These are phyloP conservation scores for Mesaphorura yosii DNA, from an alignment of 1,140 invertebrate genomes.

Conservation along the genomic window DNA sequence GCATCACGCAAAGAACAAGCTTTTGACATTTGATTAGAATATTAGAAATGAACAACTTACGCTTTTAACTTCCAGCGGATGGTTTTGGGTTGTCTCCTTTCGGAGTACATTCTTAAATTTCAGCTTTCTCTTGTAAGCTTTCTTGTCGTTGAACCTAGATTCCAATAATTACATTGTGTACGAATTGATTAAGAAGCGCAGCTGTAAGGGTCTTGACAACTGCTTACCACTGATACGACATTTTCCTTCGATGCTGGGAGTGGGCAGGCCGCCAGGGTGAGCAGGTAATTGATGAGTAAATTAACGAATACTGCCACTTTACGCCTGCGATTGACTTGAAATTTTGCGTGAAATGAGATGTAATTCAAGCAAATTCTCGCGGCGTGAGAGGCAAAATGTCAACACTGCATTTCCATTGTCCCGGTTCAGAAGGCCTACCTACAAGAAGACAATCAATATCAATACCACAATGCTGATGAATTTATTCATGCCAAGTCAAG, in stretches of 20 bases:
- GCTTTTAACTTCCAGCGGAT: conserved; percentile 10
- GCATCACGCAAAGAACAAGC: background rate
- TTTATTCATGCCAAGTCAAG: too few species aligned
- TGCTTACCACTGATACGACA: conserved; percentile 15
- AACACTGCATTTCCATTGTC: too few species aligned
- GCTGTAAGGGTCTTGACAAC: background rate
- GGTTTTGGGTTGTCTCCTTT: conserved; percentile 10
- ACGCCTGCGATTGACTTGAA: too few species aligned
- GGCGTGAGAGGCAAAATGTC: too few species aligned
- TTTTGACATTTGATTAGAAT: background rate
- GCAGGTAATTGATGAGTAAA: too few species aligned
- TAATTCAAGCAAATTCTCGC: too few species aligned
- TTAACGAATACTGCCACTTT: too few species aligned
- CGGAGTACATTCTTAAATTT: conserved; percentile 7
- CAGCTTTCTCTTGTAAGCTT: conserved; percentile 9
- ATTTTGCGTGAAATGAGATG: too few species aligned
- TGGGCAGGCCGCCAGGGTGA: too few species aligned
- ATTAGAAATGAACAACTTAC: background rate
- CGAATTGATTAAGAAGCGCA: background rate
- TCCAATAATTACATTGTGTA: background rate
- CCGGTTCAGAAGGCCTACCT: too few species aligned
- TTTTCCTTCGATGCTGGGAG: background rate
- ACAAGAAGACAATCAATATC: too few species aligned
- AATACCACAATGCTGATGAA: too few species aligned
- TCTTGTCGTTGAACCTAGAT: conserved; percentile 6